A percentile compares a stretch with the other conserved stretches of the same genome.
Conservation (phyloP, 2,113 vertebrate species). For the Lucifuga dentata region DNA sequence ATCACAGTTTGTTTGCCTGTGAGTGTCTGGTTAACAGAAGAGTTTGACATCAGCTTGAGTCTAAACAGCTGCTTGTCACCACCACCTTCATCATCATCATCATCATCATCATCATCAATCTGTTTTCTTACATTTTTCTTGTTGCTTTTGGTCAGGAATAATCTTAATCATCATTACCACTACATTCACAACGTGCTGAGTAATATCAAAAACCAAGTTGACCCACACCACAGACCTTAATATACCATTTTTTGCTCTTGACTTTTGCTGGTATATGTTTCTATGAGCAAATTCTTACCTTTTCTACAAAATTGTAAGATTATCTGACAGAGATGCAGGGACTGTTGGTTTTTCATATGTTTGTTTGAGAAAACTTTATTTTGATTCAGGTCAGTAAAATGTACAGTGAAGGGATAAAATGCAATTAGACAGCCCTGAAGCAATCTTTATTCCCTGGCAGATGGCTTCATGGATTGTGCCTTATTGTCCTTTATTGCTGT, state of each 20-base stretch:
- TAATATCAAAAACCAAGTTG: neutral
- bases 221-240: neutral
- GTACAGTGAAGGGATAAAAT: conserved; percentile 66
- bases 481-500: conserved; percentile 64
- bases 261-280: conserved; percentile 41
- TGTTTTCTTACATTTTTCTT: neutral
- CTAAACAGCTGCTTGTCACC: neutral
- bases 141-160: conserved; percentile 8
- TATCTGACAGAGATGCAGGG: conserved; percentile 67
- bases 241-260: conserved; percentile 19
- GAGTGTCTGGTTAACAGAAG: no score
- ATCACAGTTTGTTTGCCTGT: no score
- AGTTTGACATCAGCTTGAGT: neutral
- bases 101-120: conserved; percentile 13
- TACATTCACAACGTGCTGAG: neutral
- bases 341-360: conserved; percentile 36
- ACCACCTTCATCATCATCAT: conserved; percentile 24
- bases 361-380: conserved; percentile 66
- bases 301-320: conserved; percentile 55
- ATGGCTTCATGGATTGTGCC: conserved; percentile 65
- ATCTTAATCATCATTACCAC: no score
- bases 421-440: conserved; percentile 75
- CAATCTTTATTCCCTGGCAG: conserved; percentile 65
- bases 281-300: conserved; percentile 54
- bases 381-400: conserved; percentile 73